Conservation (phyloP, 1,140 invertebrate species). For the Leucophenga varia region DNA sequence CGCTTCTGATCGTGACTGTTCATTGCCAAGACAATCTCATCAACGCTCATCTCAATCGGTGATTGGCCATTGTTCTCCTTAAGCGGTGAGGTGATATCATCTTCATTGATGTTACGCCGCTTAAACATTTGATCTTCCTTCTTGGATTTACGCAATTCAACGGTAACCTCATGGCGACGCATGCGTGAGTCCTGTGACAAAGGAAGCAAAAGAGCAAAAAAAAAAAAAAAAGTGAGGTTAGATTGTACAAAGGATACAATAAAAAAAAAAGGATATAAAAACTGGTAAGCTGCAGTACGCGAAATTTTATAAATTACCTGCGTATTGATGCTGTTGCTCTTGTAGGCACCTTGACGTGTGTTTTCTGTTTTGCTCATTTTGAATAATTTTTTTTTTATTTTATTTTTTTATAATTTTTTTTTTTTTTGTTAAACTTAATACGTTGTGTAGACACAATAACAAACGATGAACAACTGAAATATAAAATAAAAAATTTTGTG, state of each 20-base stretch:
- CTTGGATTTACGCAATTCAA: conserved; percentile 88
- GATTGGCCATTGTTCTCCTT: conserved; percentile 59
- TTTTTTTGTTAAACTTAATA: too few species aligned
- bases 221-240: conserved; percentile 25
- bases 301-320: too few species aligned
- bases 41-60: conserved; percentile 58
- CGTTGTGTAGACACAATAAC: too few species aligned
- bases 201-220: conserved; percentile 2
- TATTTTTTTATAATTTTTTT: neutral
- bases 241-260: too few species aligned
- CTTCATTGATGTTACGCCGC: conserved; percentile 77
- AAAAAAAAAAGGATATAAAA: too few species aligned
- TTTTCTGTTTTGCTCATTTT: conserved; percentile 45
- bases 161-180: conserved; percentile 80
- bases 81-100: conserved; percentile 60
- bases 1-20: conserved; percentile 63
- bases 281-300: neutral
- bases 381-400: conserved; percentile 7
- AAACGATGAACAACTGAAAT: conserved; percentile 25
- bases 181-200: conserved; percentile 76
- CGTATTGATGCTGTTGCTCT: conserved; percentile 40
- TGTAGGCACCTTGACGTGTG: conserved; percentile 42
- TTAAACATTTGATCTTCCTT: conserved; percentile 97
- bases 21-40: conserved; percentile 69
- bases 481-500: conserved; percentile 1